Percentiles rank a stretch among this genome's conserved stretches.
These are phyloP conservation scores for Sebastes matsubarae DNA, from an alignment of 2,797 vertebrate genomes.

Conservation along the genomic window DNA sequence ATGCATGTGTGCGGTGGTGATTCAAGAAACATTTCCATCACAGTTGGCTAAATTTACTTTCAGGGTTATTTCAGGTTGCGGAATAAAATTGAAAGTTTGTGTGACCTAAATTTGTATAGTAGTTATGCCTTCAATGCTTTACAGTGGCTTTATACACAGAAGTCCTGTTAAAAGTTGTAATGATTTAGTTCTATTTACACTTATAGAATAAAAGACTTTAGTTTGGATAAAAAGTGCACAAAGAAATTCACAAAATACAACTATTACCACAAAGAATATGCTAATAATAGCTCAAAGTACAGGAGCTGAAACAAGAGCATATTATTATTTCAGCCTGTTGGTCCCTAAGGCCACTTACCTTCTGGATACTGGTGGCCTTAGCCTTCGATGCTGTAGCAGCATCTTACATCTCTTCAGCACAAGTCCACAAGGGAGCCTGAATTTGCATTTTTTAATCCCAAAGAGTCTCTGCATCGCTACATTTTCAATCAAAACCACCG, in stretches of 20 bases:
- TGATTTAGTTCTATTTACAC: background rate
- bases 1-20: background rate
- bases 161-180: background rate
- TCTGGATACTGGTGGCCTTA: conserved; percentile 23
- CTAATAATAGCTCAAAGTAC: background rate
- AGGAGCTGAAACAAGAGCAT: conserved; percentile 1
- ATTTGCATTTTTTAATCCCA: conserved; percentile 34
- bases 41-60: background rate
- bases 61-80: background rate
- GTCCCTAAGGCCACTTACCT: conserved; percentile 11
- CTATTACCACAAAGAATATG: background rate
- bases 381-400: background rate
- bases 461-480: background rate
- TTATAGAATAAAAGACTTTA: background rate
- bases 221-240: background rate
- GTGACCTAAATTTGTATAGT: background rate
- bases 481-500: conserved; percentile 21
- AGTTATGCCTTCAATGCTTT: background rate
- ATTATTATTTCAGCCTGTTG: conserved; percentile 19
- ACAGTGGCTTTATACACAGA: background rate
- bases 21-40: conserved; percentile 5
- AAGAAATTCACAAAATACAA: background rate
- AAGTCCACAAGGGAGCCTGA: conserved; percentile 9
- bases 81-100: background rate
- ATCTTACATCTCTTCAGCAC: conserved; percentile 14